Base-by-base conservation (phyloP, 2,113 vertebrate genomes). In the Bubo scandiacus region DNA sequence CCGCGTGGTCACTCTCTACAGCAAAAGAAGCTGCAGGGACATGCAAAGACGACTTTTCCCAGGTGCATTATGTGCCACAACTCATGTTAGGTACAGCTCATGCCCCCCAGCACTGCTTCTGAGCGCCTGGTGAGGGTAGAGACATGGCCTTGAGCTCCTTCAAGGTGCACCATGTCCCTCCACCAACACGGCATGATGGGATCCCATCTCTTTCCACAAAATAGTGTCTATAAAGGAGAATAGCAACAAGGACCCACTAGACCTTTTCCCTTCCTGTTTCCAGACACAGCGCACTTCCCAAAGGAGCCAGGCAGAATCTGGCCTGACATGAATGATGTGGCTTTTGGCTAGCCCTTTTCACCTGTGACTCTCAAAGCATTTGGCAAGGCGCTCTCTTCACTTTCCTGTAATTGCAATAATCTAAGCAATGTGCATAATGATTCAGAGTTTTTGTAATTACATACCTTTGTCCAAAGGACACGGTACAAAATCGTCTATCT, bases 311-410 rank as follows among this genome's bases (percentile, higher is more conserved):
- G 65, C 38, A 51, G 74, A 63, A 83, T 43, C 63, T 58, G 73
- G 70, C 65, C 83, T 66, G 81, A 61, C 15, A 9, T 23, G 81
- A 81, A 68, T 51, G 63, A 91, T 36, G n/a, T 65, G 54, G 77
- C 54, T 95, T 79, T 88, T 54, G 51, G 74, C 70, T 72, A 79
- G 40, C 4, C 13, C 74, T 92, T 82, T 78, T 65, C 88, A 94
- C 89, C 84, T 82, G 81, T 91, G 96, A 81, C 84, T 83, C 84
- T 55, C 84, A 95, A 86, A 95, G 78, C 71, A 86, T 81, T 95
- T 95, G 86, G 81, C 94, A 95, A 87, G 40, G 84, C 3, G 1
- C n/a, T 66, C 74, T 70, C 71, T 42, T 80, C 71, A 18, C 87
- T 87, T 73, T 36, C 51, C 79, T 87, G 79, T 70, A 73, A 82